Percentiles rank a stretch among this genome's conserved stretches.
Evolutionary conservation across 2,113 vertebrate species (phyloP).

Genomic region (Diphyllodes magnificus): DNA sequence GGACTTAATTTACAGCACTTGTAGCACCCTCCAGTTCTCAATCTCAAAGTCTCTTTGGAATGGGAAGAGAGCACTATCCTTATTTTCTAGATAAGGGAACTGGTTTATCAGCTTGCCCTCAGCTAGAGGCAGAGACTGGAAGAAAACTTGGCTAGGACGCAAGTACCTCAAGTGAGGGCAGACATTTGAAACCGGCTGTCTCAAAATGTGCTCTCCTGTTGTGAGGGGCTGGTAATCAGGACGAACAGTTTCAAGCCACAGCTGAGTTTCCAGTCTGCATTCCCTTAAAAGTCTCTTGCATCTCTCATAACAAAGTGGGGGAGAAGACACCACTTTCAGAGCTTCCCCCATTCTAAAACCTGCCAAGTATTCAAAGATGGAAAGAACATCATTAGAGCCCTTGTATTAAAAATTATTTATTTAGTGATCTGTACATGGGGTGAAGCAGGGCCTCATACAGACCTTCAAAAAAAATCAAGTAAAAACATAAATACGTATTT

Average conservation of each 20-base stretch:
- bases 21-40: background rate
- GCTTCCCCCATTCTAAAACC: background rate
- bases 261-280: background rate
- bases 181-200: background rate
- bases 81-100: conserved; percentile 29
- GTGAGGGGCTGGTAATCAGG: background rate
- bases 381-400: background rate
- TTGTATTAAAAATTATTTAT: conserved; percentile 83
- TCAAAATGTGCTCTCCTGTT: background rate
- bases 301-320: background rate
- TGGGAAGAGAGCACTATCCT: conserved; percentile 7
- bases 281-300: background rate
- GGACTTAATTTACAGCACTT: conserved; percentile 8
- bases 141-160: background rate
- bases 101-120: conserved; percentile 28
- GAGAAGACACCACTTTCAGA: background rate
- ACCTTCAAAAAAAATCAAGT: conserved; percentile 74
- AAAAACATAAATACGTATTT: conserved; percentile 91
- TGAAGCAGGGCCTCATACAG: conserved; percentile 78
- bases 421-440: conserved; percentile 85
- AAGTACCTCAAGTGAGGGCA: background rate
- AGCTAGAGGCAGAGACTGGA: background rate
- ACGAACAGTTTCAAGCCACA: background rate
- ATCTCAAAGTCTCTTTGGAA: background rate
- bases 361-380: background rate